Evolutionary conservation across 2,888 invertebrate species (phyloP), one percentile per base, ranked within the genome.

Genomic region (Pristionchus mayeri): DNA sequence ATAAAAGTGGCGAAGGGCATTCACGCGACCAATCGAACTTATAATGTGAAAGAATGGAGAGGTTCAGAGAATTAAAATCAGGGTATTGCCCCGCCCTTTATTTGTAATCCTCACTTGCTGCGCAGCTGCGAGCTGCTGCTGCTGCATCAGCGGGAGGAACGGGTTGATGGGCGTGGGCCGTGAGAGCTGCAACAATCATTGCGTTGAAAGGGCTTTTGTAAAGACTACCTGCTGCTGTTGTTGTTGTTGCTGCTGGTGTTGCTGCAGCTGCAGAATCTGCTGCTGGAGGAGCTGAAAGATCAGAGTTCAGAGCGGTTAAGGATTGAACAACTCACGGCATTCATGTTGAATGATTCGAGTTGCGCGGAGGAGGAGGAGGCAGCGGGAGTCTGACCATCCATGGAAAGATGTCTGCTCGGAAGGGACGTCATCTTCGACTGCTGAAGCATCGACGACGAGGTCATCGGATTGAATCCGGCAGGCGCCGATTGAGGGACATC

Each of bases 401-500:
- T 4, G 13, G 81, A 82, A n/a, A 82, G 40, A 34, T 63, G 81
- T 7, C 81, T 44, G 30, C 57, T 18, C 7, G 57, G 81, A 30
- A 82, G 40, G 48, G 81, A 57, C 2, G 63, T 18, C 63, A 71
- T n/a, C 71, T 71, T 71, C 6, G 67, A 3, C 60, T 60, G 60
- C 3, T 27, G 30, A 16, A 80, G 52, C 11, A 21, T 7, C 18
- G 80, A 24, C 2, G 81, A 37, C 1, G 80, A 16, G n/a, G 80
- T 40, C 40, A 57, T 34, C 6, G 11, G 81, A n/a, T 40, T 40
- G 48, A 82, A 82, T 6, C 27, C 40, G n/a, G 81, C 40, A 21
- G 81, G 81, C 34, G 81, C 63, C 30, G 81, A 82, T 63, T 82
- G 81, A 30, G 63, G 60, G 2, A 82, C 81, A 30, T 82, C 81